Percentiles rank a stretch among this genome's conserved stretches.
phyloP scores from a whole-genome alignment of 2,113 vertebrate genomes.

The Myiopsitta monachus region DNA sequence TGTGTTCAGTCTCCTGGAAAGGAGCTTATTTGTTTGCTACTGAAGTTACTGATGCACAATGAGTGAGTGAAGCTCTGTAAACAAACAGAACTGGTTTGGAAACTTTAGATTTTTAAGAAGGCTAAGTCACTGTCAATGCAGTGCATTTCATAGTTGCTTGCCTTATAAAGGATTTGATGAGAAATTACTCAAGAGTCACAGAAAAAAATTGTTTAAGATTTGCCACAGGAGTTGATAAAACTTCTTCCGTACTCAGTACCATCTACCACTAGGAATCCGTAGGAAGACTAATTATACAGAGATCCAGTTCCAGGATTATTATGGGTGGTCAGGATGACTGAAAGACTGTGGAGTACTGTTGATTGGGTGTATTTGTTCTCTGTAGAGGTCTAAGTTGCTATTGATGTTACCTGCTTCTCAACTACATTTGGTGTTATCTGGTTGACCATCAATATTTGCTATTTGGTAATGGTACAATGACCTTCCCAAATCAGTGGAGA shows the following conservation, averaged over 20 bases:
- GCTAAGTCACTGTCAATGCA: neutral
- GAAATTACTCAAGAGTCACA: neutral
- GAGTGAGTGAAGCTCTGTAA: neutral
- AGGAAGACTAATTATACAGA: neutral
- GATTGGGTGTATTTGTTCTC: neutral
- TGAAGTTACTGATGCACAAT: neutral
- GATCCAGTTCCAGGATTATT: neutral
- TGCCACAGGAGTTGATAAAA: neutral
- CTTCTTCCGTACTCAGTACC: neutral
- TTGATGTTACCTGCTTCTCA: neutral
- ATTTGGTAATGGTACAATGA: neutral
- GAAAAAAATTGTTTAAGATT: neutral
- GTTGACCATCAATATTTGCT: neutral
- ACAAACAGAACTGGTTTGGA: neutral
- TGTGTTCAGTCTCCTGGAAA: neutral
- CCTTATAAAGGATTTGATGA: neutral
- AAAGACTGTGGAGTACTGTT: neutral
- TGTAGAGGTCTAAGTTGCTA: neutral
- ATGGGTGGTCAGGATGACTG: neutral
- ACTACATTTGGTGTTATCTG: neutral
- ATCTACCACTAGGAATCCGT: neutral
- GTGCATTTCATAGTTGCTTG: neutral
- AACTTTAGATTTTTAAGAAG: neutral
- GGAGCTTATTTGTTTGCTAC: neutral
- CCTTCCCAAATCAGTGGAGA: neutral